Evolutionary conservation across 2,888 invertebrate species (phyloP), one percentile per base, ranked within the genome.

Genomic region (Nineta flava): DNA sequence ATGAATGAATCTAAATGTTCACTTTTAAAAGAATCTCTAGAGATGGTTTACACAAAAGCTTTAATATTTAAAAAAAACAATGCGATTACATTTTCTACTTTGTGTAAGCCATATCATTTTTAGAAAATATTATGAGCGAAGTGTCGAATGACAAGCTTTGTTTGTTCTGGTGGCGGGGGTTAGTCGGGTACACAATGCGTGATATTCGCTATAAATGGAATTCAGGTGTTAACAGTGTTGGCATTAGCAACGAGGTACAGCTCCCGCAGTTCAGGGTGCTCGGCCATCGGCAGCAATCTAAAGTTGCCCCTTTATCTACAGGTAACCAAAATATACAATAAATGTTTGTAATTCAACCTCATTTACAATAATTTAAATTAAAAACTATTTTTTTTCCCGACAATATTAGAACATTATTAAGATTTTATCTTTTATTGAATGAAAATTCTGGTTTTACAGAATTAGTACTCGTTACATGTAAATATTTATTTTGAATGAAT

Each of bases 181-280:
- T 65, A 91, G 91, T 91, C 84, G 91, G 91, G 81, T 91, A 91
- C 84, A 91, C 91, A 78, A 91, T 90, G 88, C 85, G 85, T 80
- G 91, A 91, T 82, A 91, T 92, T 79, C 85, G 87, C 73, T 93
- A 93, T 81, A 86, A 85, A 78, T 94, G 93, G 93, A 85, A 85
- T 77, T 82, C 87, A 76, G 91, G 90, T 69, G 78, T 79, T 71
- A 81, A 82, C 73, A 90, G 92, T 75, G 91, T 94, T 74, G 90
- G 90, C 73, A 90, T 93, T 78, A 87, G 87, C 81, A 84, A 81
- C 73, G 88, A 91, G 74, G 90, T 93, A 75, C 87, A 91, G 78
- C 83, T 94, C 71, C 93, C 94, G 65, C 93, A 94, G 77, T 94
- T 94, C 80, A 84, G 88, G 72, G 91, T 93, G 70, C 83, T 93